These are phyloP conservation scores for Anseranas semipalmata DNA, from an alignment of 2,113 vertebrate species.

Conservation along the genomic window DNA sequence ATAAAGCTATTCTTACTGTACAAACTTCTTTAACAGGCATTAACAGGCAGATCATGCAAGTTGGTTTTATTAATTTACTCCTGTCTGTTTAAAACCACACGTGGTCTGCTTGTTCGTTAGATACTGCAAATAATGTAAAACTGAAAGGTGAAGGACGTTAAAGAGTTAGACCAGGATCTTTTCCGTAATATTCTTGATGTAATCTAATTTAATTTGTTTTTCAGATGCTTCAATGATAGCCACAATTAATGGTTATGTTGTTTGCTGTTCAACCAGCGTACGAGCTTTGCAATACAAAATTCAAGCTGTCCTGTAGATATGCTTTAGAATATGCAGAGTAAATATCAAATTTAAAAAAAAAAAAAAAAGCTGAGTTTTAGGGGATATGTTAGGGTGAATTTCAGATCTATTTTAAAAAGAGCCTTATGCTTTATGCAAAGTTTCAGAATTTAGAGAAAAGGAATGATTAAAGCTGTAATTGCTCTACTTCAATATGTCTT, in stretches of 20 bases:
- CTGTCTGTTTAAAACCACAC: neutral
- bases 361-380: neutral
- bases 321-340: neutral
- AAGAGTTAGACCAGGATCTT: neutral
- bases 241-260: slow-evolving; percentile 14
- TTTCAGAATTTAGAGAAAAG: neutral
- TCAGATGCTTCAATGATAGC: slow-evolving; percentile 18
- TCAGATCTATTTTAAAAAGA: neutral
- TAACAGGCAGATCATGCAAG: neutral
- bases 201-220: slow-evolving; percentile 19
- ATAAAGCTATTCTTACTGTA: neutral
- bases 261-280: slow-evolving; percentile 7
- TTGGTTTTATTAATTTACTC: neutral
- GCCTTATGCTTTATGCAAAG: neutral
- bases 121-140: neutral
- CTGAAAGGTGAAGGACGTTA: neutral
- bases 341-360: neutral
- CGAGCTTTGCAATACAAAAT: neutral
- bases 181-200: neutral
- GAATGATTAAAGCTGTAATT: neutral
- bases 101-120: neutral
- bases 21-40: neutral
- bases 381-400: neutral
- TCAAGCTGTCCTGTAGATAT: neutral
- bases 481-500: neutral